A percentile compares a stretch with the other conserved stretches of the same genome.
Evolutionary conservation across 2,797 vertebrate species (phyloP).

Genomic region (Rhynchotus rufescens): DNA sequence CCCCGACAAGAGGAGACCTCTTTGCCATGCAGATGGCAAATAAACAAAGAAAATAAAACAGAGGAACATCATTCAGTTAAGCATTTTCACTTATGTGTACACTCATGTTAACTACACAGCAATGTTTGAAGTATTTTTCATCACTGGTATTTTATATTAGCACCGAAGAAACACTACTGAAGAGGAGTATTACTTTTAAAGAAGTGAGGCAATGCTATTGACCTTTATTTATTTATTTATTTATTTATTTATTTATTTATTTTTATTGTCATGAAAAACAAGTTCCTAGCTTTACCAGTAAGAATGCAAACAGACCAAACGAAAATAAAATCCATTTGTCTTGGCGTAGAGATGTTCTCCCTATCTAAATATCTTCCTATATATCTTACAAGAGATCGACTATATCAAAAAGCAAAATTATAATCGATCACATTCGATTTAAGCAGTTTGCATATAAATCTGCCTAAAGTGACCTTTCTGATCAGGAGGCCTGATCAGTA

Average conservation of each 20-base stretch:
- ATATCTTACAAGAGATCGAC: rapidly evolving
- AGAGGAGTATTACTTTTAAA: background rate
- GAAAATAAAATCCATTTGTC: background rate
- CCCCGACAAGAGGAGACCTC: background rate
- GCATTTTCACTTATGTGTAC: background rate
- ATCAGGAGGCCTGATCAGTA: background rate
- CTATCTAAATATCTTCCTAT: background rate
- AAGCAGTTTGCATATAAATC: background rate
- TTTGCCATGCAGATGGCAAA: background rate
- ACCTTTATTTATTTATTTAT: background rate
- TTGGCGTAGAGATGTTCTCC: background rate
- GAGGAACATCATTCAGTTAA: background rate
- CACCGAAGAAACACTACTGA: background rate
- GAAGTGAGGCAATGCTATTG: background rate
- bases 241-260: background rate
- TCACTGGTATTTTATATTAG: background rate
- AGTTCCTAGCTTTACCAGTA: background rate
- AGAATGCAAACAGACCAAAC: background rate
- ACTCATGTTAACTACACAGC: background rate
- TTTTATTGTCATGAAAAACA: background rate
- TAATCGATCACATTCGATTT: background rate
- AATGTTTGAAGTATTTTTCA: background rate
- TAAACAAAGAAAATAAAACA: background rate
- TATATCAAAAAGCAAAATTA: background rate
- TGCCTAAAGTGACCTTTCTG: background rate